Base-by-base conservation (phyloP, 2,797 vertebrate genomes). In the Sciaenops ocellatus region DNA sequence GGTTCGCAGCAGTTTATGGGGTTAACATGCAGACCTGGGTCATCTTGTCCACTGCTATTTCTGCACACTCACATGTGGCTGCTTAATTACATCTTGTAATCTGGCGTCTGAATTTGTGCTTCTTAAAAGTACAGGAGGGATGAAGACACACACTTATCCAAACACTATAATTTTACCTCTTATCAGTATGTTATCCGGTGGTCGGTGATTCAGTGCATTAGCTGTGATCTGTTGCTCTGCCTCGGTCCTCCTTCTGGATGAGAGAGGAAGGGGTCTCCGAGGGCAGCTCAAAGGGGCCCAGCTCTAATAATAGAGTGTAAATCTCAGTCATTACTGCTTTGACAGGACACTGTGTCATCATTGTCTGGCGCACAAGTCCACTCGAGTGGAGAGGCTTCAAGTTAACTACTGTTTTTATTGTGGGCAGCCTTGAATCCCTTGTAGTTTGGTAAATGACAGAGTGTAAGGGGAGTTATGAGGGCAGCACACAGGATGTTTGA, bases 301-400 rank as follows among this genome's bases (percentile, higher is more conserved):
- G 88, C 84, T 94, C 92, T 94, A 94, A 94, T 94, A 94, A 94
- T 92, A 93, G 92, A 92, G 92, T 88, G 89, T 90, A 92, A 91
- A 94, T 92, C 92, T 92, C 89, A 91, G 91, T 93, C 92, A 93
- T 94, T 93, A 93, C 90, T 86, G 84, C 87, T 88, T 86, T 93
- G 93, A 93, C 93, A 92, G 89, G 84, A 88, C 91, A 89, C 83
- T 90, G 87, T 94, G 92, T 94, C 93, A 94, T 90, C 89, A 90
- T 92, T 91, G 90, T 88, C 90, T 92, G 88, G 89, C 71, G 24
- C 80, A 76, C 79, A 91, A 84, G 88, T 91, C 88, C 81, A 85
- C 87, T 88, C 44, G 68, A 91, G 88, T 75, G 69, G 76, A 76
- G 86, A 85, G 86, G 64, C 82, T 89, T 90, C 73, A 84, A 84